Conservation (phyloP, 2,113 vertebrate species). For the Phyllostomus hastatus region DNA sequence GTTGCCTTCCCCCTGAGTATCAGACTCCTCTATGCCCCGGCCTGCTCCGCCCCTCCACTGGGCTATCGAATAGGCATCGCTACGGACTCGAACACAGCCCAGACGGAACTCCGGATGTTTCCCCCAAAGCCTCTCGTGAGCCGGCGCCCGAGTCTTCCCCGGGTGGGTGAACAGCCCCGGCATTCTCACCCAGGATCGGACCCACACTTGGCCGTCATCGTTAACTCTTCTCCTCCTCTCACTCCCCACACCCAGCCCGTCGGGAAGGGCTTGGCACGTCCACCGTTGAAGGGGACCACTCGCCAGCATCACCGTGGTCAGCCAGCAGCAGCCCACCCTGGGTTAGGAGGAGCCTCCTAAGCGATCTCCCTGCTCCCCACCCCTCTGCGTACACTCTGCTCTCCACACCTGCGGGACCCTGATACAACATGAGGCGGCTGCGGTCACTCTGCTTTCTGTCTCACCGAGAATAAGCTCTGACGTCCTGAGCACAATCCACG, state of each 20-base stretch:
- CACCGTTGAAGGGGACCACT: not conserved
- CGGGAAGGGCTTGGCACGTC: not conserved
- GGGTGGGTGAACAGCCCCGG: not conserved
- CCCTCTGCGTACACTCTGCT: too few species aligned
- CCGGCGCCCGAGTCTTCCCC: not conserved
- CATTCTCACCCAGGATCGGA: not conserved
- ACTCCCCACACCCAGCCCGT: not conserved
- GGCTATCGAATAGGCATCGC: too few species aligned
- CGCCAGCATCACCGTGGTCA: too few species aligned
- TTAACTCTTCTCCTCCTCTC: not conserved
- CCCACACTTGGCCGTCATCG: too few species aligned
- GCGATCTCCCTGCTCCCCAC: not conserved
- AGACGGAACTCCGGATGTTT: not conserved
- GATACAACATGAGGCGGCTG: not conserved
- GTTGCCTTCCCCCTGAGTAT: not conserved
- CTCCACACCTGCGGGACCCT: not conserved
- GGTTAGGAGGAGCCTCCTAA: not conserved
- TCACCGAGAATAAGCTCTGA: not conserved
- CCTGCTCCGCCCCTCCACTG: not conserved
- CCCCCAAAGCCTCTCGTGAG: not conserved
- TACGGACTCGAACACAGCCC: not conserved
- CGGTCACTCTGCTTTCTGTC: not conserved
- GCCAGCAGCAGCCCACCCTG: not conserved
- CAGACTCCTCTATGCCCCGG: conserved; percentile 39
- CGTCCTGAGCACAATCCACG: not conserved